Percentiles rank a stretch among this genome's conserved stretches.
phyloP scores from a whole-genome alignment of 2,888 invertebrate genomes.

The Philereme transversata region DNA sequence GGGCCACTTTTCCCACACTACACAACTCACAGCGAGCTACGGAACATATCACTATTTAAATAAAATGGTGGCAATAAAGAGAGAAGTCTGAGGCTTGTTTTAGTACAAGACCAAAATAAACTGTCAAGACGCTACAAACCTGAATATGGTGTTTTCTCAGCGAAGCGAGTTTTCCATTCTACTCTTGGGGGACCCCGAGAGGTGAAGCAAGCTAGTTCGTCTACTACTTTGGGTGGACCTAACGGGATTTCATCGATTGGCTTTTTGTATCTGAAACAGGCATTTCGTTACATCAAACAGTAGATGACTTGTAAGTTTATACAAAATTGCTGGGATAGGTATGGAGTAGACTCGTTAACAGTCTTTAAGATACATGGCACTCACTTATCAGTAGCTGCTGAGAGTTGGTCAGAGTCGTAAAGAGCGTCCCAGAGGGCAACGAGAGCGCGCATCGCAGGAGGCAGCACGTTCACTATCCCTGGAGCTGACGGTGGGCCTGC shows the following conservation, averaged over 20 bases:
- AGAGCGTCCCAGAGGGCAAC: constrained; percentile 96
- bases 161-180: constrained; percentile 53
- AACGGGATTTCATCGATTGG: constrained; percentile 46
- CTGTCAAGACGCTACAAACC: constrained; percentile 44
- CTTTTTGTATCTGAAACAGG: constrained; percentile 52
- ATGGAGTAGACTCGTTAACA: neutral
- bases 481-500: constrained; percentile 44
- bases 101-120: neutral
- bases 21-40: constrained; percentile 93
- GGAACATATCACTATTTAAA: neutral
- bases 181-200: constrained; percentile 49
- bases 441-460: constrained; percentile 93
- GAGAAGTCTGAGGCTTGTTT: neutral
- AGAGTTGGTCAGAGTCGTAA: constrained; percentile 76
- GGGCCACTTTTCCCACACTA: constrained; percentile 86
- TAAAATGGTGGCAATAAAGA: constrained; percentile 1
- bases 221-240: constrained; percentile 51
- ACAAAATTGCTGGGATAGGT: constrained; percentile 1
- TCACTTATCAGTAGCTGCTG: constrained; percentile 69
- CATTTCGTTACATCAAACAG: neutral
- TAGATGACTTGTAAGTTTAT: neutral
- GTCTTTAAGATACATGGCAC: neutral
- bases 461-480: constrained; percentile 89
- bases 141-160: constrained; percentile 55
- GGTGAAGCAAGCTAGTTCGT: constrained; percentile 40